Conservation (phyloP, 2,113 vertebrate species). For the Lasiurus borealis region DNA sequence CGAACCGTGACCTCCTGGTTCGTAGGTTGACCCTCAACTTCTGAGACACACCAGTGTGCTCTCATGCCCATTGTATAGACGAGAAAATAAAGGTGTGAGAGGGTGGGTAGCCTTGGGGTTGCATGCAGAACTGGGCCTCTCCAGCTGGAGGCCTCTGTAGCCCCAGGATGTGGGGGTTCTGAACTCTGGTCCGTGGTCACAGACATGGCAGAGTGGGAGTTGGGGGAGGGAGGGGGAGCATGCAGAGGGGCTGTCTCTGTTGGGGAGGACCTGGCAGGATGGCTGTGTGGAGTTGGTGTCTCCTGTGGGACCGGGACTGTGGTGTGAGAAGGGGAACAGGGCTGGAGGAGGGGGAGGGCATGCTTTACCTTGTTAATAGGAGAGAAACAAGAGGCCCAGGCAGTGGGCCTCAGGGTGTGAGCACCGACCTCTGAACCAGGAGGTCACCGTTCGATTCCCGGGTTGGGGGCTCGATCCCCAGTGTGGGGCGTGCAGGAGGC, state of each 20-base stretch:
- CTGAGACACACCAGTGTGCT: too few relatives aligned
- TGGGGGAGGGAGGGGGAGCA: too few relatives aligned
- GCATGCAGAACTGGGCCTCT: too few relatives aligned
- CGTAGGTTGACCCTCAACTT: too few relatives aligned
- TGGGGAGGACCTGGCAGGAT: background rate
- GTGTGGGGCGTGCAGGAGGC: too few relatives aligned
- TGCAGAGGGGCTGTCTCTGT: too few relatives aligned
- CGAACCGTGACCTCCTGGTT: too few relatives aligned
- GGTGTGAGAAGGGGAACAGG: background rate
- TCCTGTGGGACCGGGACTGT: background rate
- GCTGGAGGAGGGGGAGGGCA: background rate
- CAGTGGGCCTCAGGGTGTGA: too few relatives aligned
- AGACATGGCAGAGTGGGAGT: rapidly evolving
- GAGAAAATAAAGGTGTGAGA: background rate
- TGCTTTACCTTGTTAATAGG: background rate
- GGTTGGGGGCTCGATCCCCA: too few relatives aligned
- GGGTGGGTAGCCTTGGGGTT: background rate
- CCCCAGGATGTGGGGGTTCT: background rate
- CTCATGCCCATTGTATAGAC: background rate
- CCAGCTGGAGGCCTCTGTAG: background rate
- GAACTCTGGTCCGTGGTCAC: background rate
- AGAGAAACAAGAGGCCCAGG: background rate
- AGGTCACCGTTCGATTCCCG: too few relatives aligned
- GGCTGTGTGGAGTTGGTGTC: background rate
- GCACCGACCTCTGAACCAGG: too few relatives aligned